Base-by-base conservation (phyloP, 2,113 vertebrate species). In the Agelaius tricolor region DNA sequence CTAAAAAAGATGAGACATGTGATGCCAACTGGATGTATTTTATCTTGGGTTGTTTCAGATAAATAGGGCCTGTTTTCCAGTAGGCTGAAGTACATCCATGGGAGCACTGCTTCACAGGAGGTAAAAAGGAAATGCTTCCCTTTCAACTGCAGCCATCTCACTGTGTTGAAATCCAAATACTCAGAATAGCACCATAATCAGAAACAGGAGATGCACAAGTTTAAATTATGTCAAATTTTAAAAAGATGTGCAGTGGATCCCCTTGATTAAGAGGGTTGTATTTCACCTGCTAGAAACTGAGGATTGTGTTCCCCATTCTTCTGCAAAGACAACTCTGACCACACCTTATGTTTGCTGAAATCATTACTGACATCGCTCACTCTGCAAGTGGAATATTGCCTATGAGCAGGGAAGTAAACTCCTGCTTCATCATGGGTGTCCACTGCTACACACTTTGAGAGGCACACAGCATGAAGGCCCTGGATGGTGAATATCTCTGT, bases 11-110 rank as follows among this genome's bases (percentile, higher is more conserved):
- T 61, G 51, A 67, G 59, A 69, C 30, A 20, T 41, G 20, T 26
- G 44, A 88, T 68, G 61, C 35, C 79, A 94, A 15, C 39, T 84
- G 79, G 69, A 52, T 75, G 33, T 43, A 39, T 52, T 96, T 89
- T 90, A 78, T 78, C 79, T 93, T 68, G 28, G 61, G 24, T 55
- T 72, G 47, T 86, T 94, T 90, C 71, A 95, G 63, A 87, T 61
- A 92, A 88, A 90, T 35, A 46, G 20, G 8, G 28, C 6, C 68
- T 84, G 59, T 84, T 92, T 87, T 84, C 76, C 72, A 44, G 33
- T 16, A 57, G 76, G 65, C 22, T 95, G 65, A 90, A 89, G 66
- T 37, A 84, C 28, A 63, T 84, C 61, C 69, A n/a, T 17, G 10
- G 37, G 35, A 86, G 44, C 41, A 54, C 44, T 59, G 69, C 41